Evolutionary conservation across 2,888 invertebrate species (phyloP).

Genomic region (Diabrotica balteata): DNA sequence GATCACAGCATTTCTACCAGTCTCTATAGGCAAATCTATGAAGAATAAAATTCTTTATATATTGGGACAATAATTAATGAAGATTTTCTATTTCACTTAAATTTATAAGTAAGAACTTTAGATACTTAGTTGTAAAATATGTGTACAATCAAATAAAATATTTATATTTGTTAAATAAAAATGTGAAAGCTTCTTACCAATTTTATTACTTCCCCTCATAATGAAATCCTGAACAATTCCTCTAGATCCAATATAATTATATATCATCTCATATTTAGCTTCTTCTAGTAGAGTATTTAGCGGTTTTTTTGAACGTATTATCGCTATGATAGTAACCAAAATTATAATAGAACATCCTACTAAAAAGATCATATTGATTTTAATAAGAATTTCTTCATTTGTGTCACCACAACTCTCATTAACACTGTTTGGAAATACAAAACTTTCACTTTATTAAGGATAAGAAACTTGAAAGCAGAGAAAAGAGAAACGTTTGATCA

Average conservation of each 20-base stretch:
- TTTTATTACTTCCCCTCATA: conserved; percentile 65
- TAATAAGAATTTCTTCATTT: conserved; percentile 18
- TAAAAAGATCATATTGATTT: conserved; percentile 49
- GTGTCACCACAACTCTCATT: conserved; percentile 15
- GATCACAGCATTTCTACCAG: conserved; percentile 77
- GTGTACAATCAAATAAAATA: too few relatives aligned
- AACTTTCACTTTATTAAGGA: conserved; percentile 21
- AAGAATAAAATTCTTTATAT: conserved; percentile 21
- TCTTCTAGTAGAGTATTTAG: conserved; percentile 64
- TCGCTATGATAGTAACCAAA: conserved; percentile 53
- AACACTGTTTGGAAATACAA: conserved; percentile 13
- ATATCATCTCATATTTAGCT: conserved; percentile 64
- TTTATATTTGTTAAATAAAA: too few relatives aligned
- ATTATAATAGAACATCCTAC: conserved; percentile 49
- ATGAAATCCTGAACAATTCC: conserved; percentile 69
- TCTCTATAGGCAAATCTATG: conserved; percentile 56
- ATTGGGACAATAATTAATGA: background rate
- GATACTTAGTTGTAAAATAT: too few relatives aligned
- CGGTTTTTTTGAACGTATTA: conserved; percentile 63
- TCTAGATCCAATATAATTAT: conserved; percentile 67
- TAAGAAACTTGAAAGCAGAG: conserved; percentile 13
- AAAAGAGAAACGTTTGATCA: conserved; percentile 10
- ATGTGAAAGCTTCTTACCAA: conserved; percentile 53
- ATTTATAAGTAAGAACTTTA: too few relatives aligned
- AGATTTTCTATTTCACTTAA: too few relatives aligned